Percentiles rank a stretch among this genome's conserved stretches.
Conservation (phyloP, 92 coral and sea anemone species). For the Parazoanthus darwini region DNA sequence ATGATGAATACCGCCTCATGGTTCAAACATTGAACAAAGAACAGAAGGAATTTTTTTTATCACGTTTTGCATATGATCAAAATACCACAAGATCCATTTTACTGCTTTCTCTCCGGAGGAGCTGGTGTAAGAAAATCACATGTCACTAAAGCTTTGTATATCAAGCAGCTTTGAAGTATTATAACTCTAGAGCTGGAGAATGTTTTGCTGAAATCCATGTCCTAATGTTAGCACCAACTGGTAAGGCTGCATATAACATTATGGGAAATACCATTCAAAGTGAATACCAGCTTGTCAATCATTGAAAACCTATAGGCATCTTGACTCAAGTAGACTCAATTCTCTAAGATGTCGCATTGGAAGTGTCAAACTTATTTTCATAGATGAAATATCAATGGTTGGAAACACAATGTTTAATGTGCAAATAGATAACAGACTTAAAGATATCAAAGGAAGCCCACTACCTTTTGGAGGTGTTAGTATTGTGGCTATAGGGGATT, state of each 20-base stretch:
- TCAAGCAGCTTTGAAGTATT: slow-evolving; percentile 65
- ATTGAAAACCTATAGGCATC: neutral
- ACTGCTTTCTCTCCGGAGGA: slow-evolving; percentile 56
- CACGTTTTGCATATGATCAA: slow-evolving; percentile 48
- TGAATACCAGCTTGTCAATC: slow-evolving; percentile 43
- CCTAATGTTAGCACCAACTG: slow-evolving; percentile 47
- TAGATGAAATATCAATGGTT: slow-evolving; percentile 73
- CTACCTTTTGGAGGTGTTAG: too few species aligned
- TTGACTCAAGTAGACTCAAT: slow-evolving; percentile 32
- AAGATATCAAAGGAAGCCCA: too few species aligned
- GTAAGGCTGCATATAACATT: neutral
- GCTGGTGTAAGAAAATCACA: slow-evolving; percentile 72
- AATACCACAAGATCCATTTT: slow-evolving; percentile 54
- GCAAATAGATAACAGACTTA: neutral
- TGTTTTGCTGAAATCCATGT: slow-evolving; percentile 47
- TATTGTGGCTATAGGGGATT: slow-evolving; percentile 57
- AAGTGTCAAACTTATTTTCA: slow-evolving; percentile 43
- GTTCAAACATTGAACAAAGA: neutral
- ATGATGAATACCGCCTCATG: slow-evolving; percentile 23
- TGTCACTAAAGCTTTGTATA: slow-evolving; percentile 59
- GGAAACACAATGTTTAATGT: slow-evolving; percentile 63
- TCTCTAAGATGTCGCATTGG: neutral
- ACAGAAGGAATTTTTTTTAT: slow-evolving; percentile 47
- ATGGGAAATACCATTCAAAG: slow-evolving; percentile 28
- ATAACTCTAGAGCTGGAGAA: slow-evolving; percentile 59